Evolutionary conservation across 2,113 vertebrate genomes (phyloP), one percentile per base, ranked within the genome.

Genomic region (Girardinichthys multiradiatus): DNA sequence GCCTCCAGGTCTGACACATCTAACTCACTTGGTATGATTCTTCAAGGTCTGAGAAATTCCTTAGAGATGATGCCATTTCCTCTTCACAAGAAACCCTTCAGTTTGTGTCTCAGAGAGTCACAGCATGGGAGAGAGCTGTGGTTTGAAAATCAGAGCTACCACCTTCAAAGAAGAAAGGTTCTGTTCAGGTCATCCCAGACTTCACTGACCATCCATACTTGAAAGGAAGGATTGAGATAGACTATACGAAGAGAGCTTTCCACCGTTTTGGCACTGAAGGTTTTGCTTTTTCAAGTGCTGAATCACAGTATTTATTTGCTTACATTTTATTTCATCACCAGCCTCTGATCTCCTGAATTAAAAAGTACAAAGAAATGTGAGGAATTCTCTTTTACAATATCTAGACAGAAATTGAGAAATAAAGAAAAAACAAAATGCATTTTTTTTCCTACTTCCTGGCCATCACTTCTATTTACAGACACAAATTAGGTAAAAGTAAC

Each of bases 11-110:
- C 70, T 77, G 71, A 85, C 84, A 72, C 68, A 60, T 87, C 84
- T 74, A 85, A 76, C 79, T 85, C 79, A 69, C 26, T 82, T 84
- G 74, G 89, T 86, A 79, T 68, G 64, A 87, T 80, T 86, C 69
- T 86, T 89, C 87, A 86, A 85, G 77, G 80, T 66, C 68, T 64
- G 37, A 68, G 64, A 78, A 74, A 72, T 39, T 61, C 76, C 76
- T 78, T 5, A 57, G 81, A 83, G 80, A 82, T 68, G 21, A 77
- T 75, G 68, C 67, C 26, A 19, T 76, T 83, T 71, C 77, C 15
- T 45, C 85, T 87, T 87, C 70, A 84, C 74, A 79, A 77, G 61
- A 81, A 74, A 74, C 68, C 60, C 60, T 77, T 74, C 66, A 74
- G 80, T 74, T 82, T 74, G 68, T 82, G 77, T 81, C 75, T 54